These are phyloP conservation scores for Tachysurus vachellii DNA, from an alignment of 2,113 vertebrate species.

Conservation along the genomic window DNA sequence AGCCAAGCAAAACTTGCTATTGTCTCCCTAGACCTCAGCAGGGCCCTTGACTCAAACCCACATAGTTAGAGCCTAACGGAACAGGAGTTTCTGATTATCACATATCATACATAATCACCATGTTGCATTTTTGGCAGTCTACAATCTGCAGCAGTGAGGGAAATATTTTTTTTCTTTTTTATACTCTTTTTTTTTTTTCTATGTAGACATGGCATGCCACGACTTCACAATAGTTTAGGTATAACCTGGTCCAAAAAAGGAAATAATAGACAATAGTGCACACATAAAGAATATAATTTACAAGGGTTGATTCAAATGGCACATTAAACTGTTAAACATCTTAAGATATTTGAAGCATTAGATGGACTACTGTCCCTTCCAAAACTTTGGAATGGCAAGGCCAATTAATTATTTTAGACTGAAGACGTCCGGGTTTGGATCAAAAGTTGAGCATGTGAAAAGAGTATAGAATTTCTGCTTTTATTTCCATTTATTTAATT, in stretches of 20 bases:
- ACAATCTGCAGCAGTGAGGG: slow-evolving; percentile 47
- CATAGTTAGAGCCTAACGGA: slow-evolving; percentile 65
- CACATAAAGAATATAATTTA: background rate
- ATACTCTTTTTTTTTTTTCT: slow-evolving; percentile 13
- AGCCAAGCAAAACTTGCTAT: slow-evolving; percentile 58
- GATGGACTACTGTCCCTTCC: background rate
- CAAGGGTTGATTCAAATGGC: background rate
- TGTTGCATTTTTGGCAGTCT: slow-evolving; percentile 74
- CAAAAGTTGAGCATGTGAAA: no score
- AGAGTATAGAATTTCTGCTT: no score
- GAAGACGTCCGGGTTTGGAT: no score
- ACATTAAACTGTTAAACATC: background rate
- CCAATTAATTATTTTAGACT: no score
- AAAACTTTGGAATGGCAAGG: no score
- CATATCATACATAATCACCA: slow-evolving; percentile 84
- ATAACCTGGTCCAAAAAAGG: background rate
- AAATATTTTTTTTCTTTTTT: slow-evolving; percentile 34
- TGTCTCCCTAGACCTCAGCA: slow-evolving; percentile 59
- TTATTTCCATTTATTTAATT: no score
- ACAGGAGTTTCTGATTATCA: slow-evolving; percentile 87
- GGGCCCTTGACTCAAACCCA: slow-evolving; percentile 77
- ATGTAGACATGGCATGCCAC: slow-evolving; percentile 26
- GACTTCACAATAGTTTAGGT: slow-evolving; percentile 18
- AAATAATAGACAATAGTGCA: background rate
- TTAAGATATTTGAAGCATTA: background rate